Percentiles rank a stretch among this genome's conserved stretches.
Evolutionary conservation across 2,797 vertebrate species (phyloP).

Genomic region (Staurois parvus): DNA sequence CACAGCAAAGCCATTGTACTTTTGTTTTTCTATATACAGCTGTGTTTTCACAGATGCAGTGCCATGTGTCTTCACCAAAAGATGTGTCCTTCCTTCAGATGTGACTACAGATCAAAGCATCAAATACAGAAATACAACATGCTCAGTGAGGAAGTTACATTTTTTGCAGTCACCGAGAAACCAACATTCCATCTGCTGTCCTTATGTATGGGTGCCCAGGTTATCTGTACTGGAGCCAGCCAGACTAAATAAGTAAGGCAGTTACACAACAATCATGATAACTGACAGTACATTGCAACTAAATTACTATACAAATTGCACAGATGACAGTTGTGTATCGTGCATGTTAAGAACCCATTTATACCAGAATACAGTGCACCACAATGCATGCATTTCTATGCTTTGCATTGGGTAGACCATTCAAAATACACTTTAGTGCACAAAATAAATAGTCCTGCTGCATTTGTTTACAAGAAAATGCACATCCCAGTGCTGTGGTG

Average conservation of each 20-base stretch:
- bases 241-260: neutral
- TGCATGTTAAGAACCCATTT: neutral
- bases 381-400: too few species aligned
- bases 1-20: conserved; percentile 81
- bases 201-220: conserved; percentile 83
- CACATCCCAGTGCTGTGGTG: too few species aligned
- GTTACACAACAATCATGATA: neutral
- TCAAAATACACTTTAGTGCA: too few species aligned
- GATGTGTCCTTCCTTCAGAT: conserved; percentile 84
- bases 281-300: neutral
- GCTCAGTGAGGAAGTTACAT: conserved; percentile 83
- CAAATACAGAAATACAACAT: conserved; percentile 84
- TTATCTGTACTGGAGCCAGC: conserved; percentile 66
- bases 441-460: too few species aligned
- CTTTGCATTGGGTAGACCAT: too few species aligned
- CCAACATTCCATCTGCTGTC: conserved; percentile 93
- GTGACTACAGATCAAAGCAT: conserved; percentile 94
- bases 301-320: neutral
- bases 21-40: conserved; percentile 91
- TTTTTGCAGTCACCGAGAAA: conserved; percentile 81
- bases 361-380: too few species aligned
- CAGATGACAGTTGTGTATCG: neutral
- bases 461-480: too few species aligned
- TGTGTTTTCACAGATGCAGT: conserved; percentile 98
- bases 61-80: conserved; percentile 86